Evolutionary conservation across 1,140 invertebrate species (phyloP).

Genomic region (Papilio machaon): DNA sequence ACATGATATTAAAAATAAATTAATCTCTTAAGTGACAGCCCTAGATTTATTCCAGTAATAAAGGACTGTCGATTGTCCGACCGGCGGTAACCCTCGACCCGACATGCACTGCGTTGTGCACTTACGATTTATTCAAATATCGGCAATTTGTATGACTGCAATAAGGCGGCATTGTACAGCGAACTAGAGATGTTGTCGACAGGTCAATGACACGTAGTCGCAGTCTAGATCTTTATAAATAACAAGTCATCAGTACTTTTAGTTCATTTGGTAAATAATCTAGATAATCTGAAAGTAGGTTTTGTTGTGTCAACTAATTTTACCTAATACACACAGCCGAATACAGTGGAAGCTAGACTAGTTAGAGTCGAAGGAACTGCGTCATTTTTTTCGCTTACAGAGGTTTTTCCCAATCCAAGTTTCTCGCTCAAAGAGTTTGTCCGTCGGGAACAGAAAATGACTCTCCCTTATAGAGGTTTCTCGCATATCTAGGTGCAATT

Average conservation of each 20-base stretch:
- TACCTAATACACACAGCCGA: too few relatives aligned
- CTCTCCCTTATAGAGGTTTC: too few relatives aligned
- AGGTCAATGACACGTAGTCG: not conserved
- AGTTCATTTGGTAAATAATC: not conserved
- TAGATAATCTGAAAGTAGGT: not conserved
- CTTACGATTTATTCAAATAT: slow-evolving; percentile 28
- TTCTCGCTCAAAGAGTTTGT: too few relatives aligned
- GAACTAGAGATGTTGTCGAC: slow-evolving; percentile 23
- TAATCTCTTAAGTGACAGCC: slow-evolving; percentile 35
- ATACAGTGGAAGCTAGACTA: too few relatives aligned
- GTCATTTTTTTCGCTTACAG: too few relatives aligned
- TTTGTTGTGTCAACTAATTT: not conserved
- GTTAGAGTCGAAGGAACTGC: too few relatives aligned
- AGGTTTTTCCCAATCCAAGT: too few relatives aligned
- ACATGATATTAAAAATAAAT: not conserved
- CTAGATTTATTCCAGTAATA: slow-evolving; percentile 40
- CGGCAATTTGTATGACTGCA: slow-evolving; percentile 27
- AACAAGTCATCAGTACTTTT: not conserved
- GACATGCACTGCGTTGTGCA: slow-evolving; percentile 41
- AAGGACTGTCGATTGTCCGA: slow-evolving; percentile 46
- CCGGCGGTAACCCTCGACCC: slow-evolving; percentile 48
- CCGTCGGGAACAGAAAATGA: too few relatives aligned
- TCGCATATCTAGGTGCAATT: too few relatives aligned
- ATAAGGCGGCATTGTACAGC: slow-evolving; percentile 18
- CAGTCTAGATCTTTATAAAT: not conserved